Evolutionary conservation across 2,888 invertebrate species (phyloP), one percentile per base, ranked within the genome.

Genomic region (Drosophila siamana): DNA sequence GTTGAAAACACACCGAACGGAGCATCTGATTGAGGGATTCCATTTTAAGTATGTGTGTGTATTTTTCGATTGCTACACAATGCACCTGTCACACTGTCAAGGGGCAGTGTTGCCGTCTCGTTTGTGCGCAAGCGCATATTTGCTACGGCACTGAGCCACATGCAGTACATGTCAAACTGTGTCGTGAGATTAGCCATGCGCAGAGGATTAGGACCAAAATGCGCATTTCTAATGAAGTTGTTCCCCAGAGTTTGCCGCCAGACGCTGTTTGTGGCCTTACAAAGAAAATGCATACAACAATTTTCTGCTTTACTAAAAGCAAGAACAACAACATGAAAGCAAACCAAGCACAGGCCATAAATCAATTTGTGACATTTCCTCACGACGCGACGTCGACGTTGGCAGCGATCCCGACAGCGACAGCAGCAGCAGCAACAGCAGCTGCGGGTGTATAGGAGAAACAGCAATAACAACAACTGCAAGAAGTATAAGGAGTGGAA

Each of bases 311-410:
- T 55, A 56, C 26, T 36, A 48, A 63, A 44, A 43, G 51, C 40
- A 69, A 54, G 26, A 43, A 38, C 40, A 47, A 2, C 41, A 51
- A 36, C 52, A 66, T 44, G 66, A 77, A 74, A 69, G 64, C 63
- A 69, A 80, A 56, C 64, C 51, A 61, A 26, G 69, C 64, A 65
- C 61, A 41, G 80, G 65, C 72, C 88, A 86, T 86, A 86, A 86
- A 86, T 86, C 86, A 86, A 89, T 80, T 79, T 86, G 88, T 86
- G 86, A 86, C 86, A 86, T 83, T 86, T 86, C 88, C 89, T 84
- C 88, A 84, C 83, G 64, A 77, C 73, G 67, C 24, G 65, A 52
- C 41, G 52, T 41, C n/a, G 52, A 52, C 55, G 59, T 19, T n/a
- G 30, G 50, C 74, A 55, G 61, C 28, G 16, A 41, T 51, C 30